Percentiles rank a stretch among this genome's conserved stretches.
phyloP scores from a whole-genome alignment of 1,140 invertebrate genomes.

The Caligus rogercresseyi region DNA sequence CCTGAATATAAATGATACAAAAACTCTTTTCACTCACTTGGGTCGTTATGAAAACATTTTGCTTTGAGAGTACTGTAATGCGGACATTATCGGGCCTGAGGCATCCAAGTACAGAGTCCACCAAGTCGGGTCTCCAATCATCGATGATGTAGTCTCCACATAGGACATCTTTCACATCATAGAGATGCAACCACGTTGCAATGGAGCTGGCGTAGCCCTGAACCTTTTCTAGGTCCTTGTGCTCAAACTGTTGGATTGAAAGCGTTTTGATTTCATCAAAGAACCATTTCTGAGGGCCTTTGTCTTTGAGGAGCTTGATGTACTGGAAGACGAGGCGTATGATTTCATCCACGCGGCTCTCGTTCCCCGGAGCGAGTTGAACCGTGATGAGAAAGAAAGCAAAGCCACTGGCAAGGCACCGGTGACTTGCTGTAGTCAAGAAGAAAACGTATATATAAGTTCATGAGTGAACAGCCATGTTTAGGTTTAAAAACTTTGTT shows the following conservation, averaged over 20 bases:
- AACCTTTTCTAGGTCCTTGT: conserved; percentile 73
- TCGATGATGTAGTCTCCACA: conserved; percentile 50
- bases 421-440: neutral
- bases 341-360: conserved; percentile 65
- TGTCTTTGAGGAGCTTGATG: conserved; percentile 53
- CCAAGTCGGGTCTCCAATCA: conserved; percentile 70
- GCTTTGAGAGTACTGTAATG: neutral
- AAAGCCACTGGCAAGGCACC: conserved; percentile 53
- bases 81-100: conserved; percentile 60
- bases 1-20: no score
- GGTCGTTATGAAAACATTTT: neutral
- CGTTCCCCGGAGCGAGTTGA: conserved; percentile 77
- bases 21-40: no score
- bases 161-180: conserved; percentile 49
- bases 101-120: conserved; percentile 49
- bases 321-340: conserved; percentile 64
- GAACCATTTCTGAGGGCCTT: conserved; percentile 65
- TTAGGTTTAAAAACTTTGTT: neutral
- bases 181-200: conserved; percentile 31
- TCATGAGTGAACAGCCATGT: neutral
- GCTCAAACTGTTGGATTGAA: conserved; percentile 58
- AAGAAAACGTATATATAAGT: neutral
- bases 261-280: conserved; percentile 70
- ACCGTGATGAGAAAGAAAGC: conserved; percentile 70
- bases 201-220: conserved; percentile 46